Evolutionary conservation across 2,888 invertebrate species (phyloP).

Genomic region (Thysanoteuthis rhombus): DNA sequence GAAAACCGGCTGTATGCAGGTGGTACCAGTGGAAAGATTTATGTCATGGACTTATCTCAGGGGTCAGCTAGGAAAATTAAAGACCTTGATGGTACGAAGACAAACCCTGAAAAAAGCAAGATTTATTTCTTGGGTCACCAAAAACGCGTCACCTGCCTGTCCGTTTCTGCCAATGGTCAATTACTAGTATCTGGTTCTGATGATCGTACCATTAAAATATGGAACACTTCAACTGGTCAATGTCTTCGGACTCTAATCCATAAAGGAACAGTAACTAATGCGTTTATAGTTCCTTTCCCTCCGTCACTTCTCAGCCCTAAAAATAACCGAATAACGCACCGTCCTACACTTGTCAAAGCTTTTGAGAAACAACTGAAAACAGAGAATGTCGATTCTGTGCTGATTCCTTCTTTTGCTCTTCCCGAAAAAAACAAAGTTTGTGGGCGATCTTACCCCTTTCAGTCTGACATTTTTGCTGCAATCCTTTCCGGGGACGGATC

Average conservation of each 20-base stretch:
- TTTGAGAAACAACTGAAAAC: background rate
- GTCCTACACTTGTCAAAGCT: background rate
- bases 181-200: slow-evolving; percentile 81
- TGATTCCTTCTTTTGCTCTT: background rate
- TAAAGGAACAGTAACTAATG: slow-evolving; percentile 72
- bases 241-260: slow-evolving; percentile 77
- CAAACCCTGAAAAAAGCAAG: slow-evolving; percentile 14
- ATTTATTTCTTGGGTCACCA: slow-evolving; percentile 41
- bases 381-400: background rate
- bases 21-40: slow-evolving; percentile 77
- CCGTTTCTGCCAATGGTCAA: slow-evolving; percentile 78
- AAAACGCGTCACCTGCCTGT: slow-evolving; percentile 76
- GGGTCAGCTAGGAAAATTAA: background rate
- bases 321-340: slow-evolving; percentile 35
- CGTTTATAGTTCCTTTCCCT: slow-evolving; percentile 45
- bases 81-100: background rate
- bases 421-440: background rate
- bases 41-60: slow-evolving; percentile 72
- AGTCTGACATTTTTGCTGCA: background rate
- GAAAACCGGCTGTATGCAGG: slow-evolving; percentile 83
- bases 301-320: slow-evolving; percentile 42
- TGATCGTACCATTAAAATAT: slow-evolving; percentile 80
- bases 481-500: background rate
- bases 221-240: slow-evolving; percentile 84
- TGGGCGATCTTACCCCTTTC: background rate